phyloP scores from a whole-genome alignment of 2,113 vertebrate species.

The Cyanocitta stelleri region DNA sequence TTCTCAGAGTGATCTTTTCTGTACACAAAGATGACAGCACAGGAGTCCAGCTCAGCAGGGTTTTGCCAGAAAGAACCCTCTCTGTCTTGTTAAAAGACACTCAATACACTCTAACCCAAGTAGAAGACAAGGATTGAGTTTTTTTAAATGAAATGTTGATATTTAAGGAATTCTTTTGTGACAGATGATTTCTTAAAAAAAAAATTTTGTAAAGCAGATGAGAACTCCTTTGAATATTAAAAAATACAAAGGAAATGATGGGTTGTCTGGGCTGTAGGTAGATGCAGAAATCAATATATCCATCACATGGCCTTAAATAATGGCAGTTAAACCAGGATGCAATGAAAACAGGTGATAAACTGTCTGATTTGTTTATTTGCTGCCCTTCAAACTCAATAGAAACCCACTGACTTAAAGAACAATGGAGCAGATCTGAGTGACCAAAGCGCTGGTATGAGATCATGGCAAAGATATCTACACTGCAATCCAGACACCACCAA shows the following conservation, averaged over 20 bases:
- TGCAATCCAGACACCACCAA: not conserved
- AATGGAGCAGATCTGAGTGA: not conserved
- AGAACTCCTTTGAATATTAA: not conserved
- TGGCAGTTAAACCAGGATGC: not conserved
- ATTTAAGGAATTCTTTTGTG: not conserved
- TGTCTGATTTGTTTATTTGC: not conserved
- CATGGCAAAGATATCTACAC: not conserved
- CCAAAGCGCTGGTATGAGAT: not conserved
- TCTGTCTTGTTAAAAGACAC: not conserved
- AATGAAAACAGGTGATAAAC: not conserved
- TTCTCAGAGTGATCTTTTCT: not conserved
- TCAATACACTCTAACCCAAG: not conserved
- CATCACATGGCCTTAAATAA: not conserved
- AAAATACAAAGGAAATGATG: not conserved
- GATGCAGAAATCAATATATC: not conserved
- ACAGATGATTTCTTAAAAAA: not conserved
- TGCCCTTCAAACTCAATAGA: not conserved
- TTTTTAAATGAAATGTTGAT: not conserved
- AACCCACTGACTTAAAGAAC: not conserved
- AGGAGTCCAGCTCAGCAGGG: not conserved
- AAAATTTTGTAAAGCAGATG: not conserved
- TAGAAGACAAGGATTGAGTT: not conserved
- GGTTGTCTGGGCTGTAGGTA: not conserved
- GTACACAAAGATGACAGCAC: not conserved
- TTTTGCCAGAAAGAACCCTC: not conserved